Conservation (phyloP, 2,113 vertebrate genomes). For the Jaculus jaculus region DNA sequence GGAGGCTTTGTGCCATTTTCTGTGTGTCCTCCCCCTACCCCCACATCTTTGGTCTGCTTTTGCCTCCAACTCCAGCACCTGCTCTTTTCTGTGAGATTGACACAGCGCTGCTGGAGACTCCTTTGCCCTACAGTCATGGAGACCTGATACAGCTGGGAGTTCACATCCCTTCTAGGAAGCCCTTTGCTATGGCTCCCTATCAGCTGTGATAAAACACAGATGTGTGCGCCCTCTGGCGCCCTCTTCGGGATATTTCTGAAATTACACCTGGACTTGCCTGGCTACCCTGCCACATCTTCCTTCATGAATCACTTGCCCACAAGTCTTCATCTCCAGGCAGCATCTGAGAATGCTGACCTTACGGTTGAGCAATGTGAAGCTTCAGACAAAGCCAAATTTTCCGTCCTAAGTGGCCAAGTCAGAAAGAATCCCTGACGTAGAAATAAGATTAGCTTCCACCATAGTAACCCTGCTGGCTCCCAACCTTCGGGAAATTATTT, state of each 20-base stretch:
- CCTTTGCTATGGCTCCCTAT: not conserved
- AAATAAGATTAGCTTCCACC: conserved; percentile 74
- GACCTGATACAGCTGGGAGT: not conserved
- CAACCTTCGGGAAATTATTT: conserved; percentile 81
- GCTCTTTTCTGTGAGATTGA: not conserved
- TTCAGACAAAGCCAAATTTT: conserved; percentile 79
- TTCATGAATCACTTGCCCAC: not conserved
- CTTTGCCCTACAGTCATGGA: not conserved
- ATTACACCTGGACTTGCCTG: not conserved
- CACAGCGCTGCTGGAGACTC: not conserved
- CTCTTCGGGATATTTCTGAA: not conserved
- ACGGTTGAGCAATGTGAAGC: conserved; percentile 15
- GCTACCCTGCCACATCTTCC: not conserved
- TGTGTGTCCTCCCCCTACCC: not conserved
- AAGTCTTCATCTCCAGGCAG: not conserved
- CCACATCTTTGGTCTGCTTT: not conserved
- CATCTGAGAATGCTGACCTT: conserved; percentile 39
- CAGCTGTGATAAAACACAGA: not conserved
- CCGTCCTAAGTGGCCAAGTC: conserved; percentile 66
- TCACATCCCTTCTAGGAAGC: not conserved
- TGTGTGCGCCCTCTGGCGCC: not conserved
- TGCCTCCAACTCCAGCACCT: not conserved
- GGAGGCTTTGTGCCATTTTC: not conserved
- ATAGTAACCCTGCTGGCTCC: conserved; percentile 78
- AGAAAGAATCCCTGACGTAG: conserved; percentile 65